These are phyloP conservation scores for Mus spretus DNA, from an alignment of 2,797 vertebrate genomes.

Conservation along the genomic window DNA sequence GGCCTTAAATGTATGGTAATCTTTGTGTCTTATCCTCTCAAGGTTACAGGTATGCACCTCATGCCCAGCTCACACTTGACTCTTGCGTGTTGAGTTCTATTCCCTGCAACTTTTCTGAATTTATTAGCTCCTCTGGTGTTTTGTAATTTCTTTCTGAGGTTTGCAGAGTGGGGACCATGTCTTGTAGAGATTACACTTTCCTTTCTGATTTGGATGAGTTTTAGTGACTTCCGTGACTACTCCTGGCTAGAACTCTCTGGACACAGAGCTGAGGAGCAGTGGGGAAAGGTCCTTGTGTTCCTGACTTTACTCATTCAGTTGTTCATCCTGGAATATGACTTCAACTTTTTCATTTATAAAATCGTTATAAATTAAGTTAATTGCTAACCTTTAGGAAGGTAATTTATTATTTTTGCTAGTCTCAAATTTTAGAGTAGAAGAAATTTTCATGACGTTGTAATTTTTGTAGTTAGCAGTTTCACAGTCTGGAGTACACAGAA, in stretches of 20 bases:
- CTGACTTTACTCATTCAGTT: background rate
- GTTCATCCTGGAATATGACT: background rate
- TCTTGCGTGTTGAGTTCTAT: background rate
- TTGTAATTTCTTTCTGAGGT: background rate
- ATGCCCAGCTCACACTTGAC: background rate
- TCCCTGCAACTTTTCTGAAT: background rate
- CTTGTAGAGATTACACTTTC: background rate
- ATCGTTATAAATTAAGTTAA: background rate
- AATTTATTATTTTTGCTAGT: slow-evolving; percentile 19
- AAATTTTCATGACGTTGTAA: background rate
- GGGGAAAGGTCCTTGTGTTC: background rate
- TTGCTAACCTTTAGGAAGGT: background rate
- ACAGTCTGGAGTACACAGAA: slow-evolving; percentile 5
- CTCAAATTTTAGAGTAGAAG: background rate
- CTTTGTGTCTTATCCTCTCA: background rate
- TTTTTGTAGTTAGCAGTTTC: slow-evolving; percentile 1
- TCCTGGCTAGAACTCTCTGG: background rate
- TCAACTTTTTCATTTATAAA: background rate
- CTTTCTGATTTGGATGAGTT: background rate
- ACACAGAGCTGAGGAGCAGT: background rate
- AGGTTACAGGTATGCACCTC: background rate
- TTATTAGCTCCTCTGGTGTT: background rate
- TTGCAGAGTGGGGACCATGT: background rate
- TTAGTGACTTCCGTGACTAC: background rate
- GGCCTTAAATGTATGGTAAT: background rate